A percentile compares a stretch with the other conserved stretches of the same genome.
phyloP scores from a whole-genome alignment of 2,888 invertebrate species.

The Oligia latruncula region DNA sequence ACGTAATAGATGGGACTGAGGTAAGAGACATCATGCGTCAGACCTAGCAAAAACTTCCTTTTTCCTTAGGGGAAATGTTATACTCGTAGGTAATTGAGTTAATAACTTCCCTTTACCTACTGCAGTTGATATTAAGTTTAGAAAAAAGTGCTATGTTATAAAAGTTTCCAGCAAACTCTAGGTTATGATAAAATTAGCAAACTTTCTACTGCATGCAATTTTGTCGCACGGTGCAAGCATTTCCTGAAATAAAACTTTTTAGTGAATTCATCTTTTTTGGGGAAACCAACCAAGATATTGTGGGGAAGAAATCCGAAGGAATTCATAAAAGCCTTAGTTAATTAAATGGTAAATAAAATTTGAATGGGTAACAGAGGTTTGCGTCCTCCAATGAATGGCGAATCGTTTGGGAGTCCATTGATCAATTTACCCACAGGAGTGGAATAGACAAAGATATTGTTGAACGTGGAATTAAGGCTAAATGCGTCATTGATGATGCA shows the following conservation, averaged over 20 bases:
- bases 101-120: constrained; percentile 6
- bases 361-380: neutral
- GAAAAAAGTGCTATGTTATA: constrained; percentile 7
- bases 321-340: neutral
- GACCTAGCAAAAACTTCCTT: neutral
- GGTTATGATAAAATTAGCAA: constrained; percentile 39
- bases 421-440: constrained; percentile 17
- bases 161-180: constrained; percentile 40
- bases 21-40: constrained; percentile 10
- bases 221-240: constrained; percentile 19
- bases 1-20: neutral
- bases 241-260: constrained; percentile 10
- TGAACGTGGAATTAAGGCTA: constrained; percentile 4
- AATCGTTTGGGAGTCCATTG: constrained; percentile 15
- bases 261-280: neutral
- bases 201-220: constrained; percentile 40
- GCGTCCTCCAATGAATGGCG: constrained; percentile 12
- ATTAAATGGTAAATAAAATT: neutral
- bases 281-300: neutral
- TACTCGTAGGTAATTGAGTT: constrained; percentile 13
- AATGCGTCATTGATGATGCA: constrained; percentile 47
- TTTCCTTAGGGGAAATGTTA: neutral
- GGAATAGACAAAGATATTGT: constrained; percentile 9
- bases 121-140: constrained; percentile 37
- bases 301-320: neutral